Base-by-base conservation (phyloP, 2,113 vertebrate genomes). In the Chamaetylas fuelleborni region DNA sequence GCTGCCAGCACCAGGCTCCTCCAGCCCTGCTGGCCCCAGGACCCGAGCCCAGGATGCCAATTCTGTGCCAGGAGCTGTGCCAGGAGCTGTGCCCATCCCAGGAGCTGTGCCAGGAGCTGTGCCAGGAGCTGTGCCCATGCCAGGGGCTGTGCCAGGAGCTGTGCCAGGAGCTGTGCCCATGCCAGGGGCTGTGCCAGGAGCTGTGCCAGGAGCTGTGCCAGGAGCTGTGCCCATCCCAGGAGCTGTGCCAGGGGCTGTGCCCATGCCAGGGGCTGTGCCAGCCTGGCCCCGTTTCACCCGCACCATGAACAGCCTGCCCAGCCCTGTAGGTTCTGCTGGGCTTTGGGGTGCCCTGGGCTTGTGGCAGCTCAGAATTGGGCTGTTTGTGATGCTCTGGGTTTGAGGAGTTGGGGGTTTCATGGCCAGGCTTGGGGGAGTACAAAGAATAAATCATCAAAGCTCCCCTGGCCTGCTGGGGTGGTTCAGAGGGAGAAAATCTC, bases 231-330 rank as follows among this genome's bases (percentile, higher is more conserved):
- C 40, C 40, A 14, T 42, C 13, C 42, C 42, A 42, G 42, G 42
- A 17, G 42, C 42, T 42, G 42, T 43, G 42, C 42, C 40, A 42
- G 40, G 40, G 6, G 40, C 40, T 42, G 40, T 42, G 40, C 40
- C 40, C 3, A 4, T 73, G 54, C 82, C 96, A 16, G 93, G 28
- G 4, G 88, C 87, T 3, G 4, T 73, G 54, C 82, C 96, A 17
- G 93, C 90, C 60, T 93, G 91, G 94, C 88, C 79, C 33, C 65
- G 97, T 4, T 96, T 97, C 95, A 93, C 96, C 29, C 94, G 97
- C 28, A 97, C 94, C 42, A 97, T 97, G 70, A 97, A 97, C 91
- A 97, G 97, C 3, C 56, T 98, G 0, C 96, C 89, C 5, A 96
- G 12, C 78, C 88, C 92, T 0, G 97, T 98, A 61, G 65, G 94